Percentiles rank a stretch among this genome's conserved stretches.
These are phyloP conservation scores for Acronicta psi DNA, from an alignment of 2,888 invertebrate genomes.

Conservation along the genomic window DNA sequence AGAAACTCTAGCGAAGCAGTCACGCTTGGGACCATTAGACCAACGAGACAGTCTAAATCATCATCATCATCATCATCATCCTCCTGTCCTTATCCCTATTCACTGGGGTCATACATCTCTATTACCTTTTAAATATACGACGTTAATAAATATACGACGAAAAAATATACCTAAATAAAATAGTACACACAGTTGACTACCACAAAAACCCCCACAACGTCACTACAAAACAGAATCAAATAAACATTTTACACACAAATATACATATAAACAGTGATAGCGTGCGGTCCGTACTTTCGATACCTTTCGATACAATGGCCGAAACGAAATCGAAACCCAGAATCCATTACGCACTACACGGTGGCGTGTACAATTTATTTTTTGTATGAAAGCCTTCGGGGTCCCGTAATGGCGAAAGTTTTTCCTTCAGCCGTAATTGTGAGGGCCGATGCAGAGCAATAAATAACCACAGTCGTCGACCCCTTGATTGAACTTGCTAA, in stretches of 20 bases:
- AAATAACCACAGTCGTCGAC: slow-evolving; percentile 85
- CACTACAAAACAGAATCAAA: slow-evolving; percentile 45
- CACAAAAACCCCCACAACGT: slow-evolving; percentile 21
- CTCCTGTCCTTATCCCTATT: no score
- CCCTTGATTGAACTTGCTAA: slow-evolving; percentile 89
- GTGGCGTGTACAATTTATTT: slow-evolving; percentile 81
- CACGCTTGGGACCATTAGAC: no score
- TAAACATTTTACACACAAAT: slow-evolving; percentile 64
- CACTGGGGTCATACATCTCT: no score
- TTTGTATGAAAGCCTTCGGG: slow-evolving; percentile 83
- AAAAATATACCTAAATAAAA: slow-evolving; percentile 7
- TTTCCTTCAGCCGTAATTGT: slow-evolving; percentile 86
- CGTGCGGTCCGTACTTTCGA: slow-evolving; percentile 40
- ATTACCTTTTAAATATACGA: no score
- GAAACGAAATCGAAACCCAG: slow-evolving; percentile 75
- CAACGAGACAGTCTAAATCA: no score
- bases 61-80: no score
- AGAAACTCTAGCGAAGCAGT: no score
- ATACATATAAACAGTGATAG: slow-evolving; percentile 58
- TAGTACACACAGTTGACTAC: slow-evolving; percentile 20
- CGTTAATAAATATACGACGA: neutral
- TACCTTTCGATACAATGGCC: slow-evolving; percentile 64
- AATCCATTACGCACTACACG: slow-evolving; percentile 83
- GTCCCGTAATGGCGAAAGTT: slow-evolving; percentile 86
- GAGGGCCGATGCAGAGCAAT: slow-evolving; percentile 86